Percentiles rank a stretch among this genome's conserved stretches.
These are phyloP conservation scores for Dorcus hopei DNA, from an alignment of 2,888 invertebrate species.

Conservation along the genomic window DNA sequence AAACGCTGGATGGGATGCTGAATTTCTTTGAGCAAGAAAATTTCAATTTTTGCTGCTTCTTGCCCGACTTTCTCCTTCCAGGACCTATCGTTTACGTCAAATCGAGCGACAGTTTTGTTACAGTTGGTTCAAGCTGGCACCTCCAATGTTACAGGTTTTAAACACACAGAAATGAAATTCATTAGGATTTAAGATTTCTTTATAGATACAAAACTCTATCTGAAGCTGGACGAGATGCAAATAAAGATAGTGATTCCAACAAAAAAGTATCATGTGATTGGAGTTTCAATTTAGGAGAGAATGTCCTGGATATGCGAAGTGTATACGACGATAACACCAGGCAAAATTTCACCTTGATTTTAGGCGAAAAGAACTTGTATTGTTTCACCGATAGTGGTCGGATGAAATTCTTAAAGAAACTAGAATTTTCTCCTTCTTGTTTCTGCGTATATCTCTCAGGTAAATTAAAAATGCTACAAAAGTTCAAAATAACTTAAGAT, in stretches of 20 bases:
- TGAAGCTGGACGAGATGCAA: slow-evolving; percentile 63
- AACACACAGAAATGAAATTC: neutral
- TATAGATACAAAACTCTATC: slow-evolving; percentile 75
- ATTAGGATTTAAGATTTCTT: too few species aligned
- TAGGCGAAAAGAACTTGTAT: slow-evolving; percentile 83
- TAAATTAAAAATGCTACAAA: slow-evolving; percentile 40
- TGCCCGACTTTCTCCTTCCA: slow-evolving; percentile 79
- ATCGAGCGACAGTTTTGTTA: slow-evolving; percentile 81
- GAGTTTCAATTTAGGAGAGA: slow-evolving; percentile 74
- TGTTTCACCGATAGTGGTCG: slow-evolving; percentile 77
- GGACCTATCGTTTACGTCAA: slow-evolving; percentile 79
- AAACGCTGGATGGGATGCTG: slow-evolving; percentile 84
- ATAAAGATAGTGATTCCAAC: slow-evolving; percentile 53
- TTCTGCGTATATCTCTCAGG: slow-evolving; percentile 70
- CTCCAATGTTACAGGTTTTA: slow-evolving; percentile 80
- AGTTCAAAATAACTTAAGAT: neutral
- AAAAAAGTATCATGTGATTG: slow-evolving; percentile 72
- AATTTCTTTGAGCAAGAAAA: slow-evolving; percentile 93
- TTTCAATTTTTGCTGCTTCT: slow-evolving; percentile 75
- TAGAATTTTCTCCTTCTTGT: slow-evolving; percentile 80
- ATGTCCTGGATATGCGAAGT: slow-evolving; percentile 49
- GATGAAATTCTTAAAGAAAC: slow-evolving; percentile 76
- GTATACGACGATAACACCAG: slow-evolving; percentile 51
- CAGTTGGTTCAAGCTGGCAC: slow-evolving; percentile 76
- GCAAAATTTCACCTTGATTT: slow-evolving; percentile 70